Conservation (phyloP, 1,140 invertebrate genomes). For the Muscidifurax raptorellus region DNA sequence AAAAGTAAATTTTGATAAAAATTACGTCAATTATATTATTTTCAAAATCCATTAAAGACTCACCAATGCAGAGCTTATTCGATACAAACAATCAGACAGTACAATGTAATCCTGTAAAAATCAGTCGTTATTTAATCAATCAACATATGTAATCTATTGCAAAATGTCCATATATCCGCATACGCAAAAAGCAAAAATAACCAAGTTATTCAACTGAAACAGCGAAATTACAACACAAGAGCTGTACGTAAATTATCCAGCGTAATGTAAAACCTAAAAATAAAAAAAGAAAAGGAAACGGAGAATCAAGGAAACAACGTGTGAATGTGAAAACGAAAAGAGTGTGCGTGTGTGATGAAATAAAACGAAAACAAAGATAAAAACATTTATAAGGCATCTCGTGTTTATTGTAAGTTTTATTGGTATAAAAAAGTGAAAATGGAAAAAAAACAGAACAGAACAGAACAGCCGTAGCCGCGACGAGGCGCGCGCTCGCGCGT, state of each 20-base stretch:
- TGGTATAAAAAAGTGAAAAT: constrained; percentile 55
- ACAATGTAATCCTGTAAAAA: constrained; percentile 45
- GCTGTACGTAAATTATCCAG: too few species aligned
- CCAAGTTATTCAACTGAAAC: too few species aligned
- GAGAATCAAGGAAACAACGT: background rate
- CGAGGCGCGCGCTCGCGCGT: constrained; percentile 27
- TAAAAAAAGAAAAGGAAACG: background rate
- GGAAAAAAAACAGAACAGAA: constrained; percentile 49
- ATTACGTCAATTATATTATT: background rate
- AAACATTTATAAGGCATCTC: constrained; percentile 54
- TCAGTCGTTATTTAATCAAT: constrained; percentile 12
- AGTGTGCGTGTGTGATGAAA: background rate
- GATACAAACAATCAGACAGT: constrained; percentile 8
- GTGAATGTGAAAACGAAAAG: background rate
- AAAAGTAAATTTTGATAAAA: too few species aligned
- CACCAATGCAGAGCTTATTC: constrained; percentile 39
- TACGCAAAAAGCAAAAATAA: too few species aligned
- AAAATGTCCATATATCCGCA: too few species aligned
- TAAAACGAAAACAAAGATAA: constrained; percentile 46
- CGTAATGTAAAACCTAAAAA: too few species aligned
- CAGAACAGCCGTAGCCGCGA: constrained; percentile 19
- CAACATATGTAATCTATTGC: background rate
- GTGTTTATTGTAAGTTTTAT: constrained; percentile 55
- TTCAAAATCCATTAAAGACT: constrained; percentile 36
- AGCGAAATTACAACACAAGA: too few species aligned